Evolutionary conservation across 2,113 vertebrate genomes (phyloP).

Genomic region (Halichoeres trimaculatus): DNA sequence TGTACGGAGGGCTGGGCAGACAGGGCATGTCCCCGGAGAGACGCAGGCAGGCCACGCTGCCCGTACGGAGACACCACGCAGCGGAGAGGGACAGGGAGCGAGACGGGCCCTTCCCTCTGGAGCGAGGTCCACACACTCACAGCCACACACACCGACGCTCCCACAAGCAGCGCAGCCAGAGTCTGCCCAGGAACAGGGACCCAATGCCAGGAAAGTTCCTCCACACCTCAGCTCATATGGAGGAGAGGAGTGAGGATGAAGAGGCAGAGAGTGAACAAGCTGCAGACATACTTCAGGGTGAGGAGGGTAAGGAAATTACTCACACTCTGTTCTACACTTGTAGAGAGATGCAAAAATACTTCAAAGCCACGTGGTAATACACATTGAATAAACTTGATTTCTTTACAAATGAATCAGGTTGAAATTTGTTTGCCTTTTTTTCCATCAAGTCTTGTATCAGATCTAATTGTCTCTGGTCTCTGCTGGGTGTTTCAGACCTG

Average conservation of each 20-base stretch:
- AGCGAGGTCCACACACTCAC: constrained; percentile 79
- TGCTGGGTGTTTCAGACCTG: constrained; percentile 59
- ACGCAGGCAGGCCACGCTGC: constrained; percentile 87
- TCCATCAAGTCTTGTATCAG: constrained; percentile 3
- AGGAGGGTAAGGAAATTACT: constrained; percentile 75
- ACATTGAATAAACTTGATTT: too few species aligned
- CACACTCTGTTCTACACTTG: not conserved
- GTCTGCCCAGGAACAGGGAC: constrained; percentile 89
- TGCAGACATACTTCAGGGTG: constrained; percentile 66
- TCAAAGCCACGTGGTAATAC: not conserved
- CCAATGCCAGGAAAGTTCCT: constrained; percentile 72
- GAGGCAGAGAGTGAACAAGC: constrained; percentile 68
- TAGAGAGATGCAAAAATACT: not conserved
- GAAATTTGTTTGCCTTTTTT: too few species aligned
- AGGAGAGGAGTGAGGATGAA: constrained; percentile 85
- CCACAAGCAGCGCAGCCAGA: constrained; percentile 90
- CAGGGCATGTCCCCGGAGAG: constrained; percentile 85
- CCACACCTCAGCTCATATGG: constrained; percentile 76
- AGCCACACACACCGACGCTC: constrained; percentile 78
- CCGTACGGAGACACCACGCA: constrained; percentile 84
- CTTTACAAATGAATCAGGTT: too few species aligned
- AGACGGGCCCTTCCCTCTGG: constrained; percentile 91
- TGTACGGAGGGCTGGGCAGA: constrained; percentile 71
- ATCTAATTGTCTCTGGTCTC: constrained; percentile 13
- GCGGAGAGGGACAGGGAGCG: constrained; percentile 83